Conservation (phyloP, 2,888 invertebrate species). For the Cetonia aurata region DNA sequence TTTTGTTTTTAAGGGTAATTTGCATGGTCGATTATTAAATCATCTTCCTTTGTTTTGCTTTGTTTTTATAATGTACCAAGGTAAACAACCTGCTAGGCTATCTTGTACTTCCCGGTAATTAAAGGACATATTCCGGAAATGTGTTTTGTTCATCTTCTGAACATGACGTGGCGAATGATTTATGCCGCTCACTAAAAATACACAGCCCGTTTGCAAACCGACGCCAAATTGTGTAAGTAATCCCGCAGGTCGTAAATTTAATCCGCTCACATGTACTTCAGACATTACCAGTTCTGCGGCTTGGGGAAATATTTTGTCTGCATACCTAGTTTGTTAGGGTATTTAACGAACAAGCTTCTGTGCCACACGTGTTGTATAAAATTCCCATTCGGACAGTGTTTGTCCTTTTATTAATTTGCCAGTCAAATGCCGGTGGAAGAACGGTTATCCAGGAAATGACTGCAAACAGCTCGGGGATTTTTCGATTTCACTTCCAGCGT, state of each 20-base stretch:
- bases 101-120: slow-evolving; percentile 10
- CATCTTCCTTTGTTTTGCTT: not conserved
- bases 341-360: slow-evolving; percentile 3
- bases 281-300: slow-evolving; percentile 37
- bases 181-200: slow-evolving; percentile 32
- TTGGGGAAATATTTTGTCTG: slow-evolving; percentile 34
- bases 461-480: no score
- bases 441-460: no score
- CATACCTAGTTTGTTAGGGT: slow-evolving; percentile 24
- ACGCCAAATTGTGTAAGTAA: slow-evolving; percentile 40
- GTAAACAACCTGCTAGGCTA: not conserved
- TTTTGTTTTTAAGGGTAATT: no score
- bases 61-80: not conserved
- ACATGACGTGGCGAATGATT: slow-evolving; percentile 36
- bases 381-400: slow-evolving; percentile 6
- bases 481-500: no score
- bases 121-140: slow-evolving; percentile 30
- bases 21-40: not conserved
- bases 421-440: not conserved
- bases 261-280: slow-evolving; percentile 40
- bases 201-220: slow-evolving; percentile 21
- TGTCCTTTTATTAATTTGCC: slow-evolving; percentile 20
- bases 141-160: slow-evolving; percentile 28
- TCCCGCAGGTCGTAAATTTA: slow-evolving; percentile 37
- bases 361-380: not conserved